A percentile compares a stretch with the other conserved stretches of the same genome.
phyloP scores from a whole-genome alignment of 2,113 vertebrate genomes.

The Lepisosteus oculatus region DNA sequence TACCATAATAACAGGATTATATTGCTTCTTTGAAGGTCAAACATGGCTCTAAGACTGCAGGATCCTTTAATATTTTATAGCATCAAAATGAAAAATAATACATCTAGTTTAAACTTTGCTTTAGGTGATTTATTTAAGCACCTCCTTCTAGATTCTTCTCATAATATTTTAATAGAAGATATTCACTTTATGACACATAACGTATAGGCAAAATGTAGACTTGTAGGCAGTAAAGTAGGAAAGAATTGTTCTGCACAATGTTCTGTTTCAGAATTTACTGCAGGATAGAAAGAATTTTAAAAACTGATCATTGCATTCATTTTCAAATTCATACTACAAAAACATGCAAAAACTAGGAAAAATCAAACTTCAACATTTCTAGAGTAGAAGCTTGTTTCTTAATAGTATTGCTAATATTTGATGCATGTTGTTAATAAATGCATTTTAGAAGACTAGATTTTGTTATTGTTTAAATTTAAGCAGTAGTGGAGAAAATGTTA shows the following conservation, averaged over 20 bases:
- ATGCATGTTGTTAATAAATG: neutral
- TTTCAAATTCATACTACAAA: no score
- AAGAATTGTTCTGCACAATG: no score
- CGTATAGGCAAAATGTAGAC: no score
- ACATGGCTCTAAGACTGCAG: slow-evolving; percentile 42
- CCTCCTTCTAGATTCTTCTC: slow-evolving; percentile 29
- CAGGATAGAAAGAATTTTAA: no score
- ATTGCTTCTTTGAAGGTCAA: slow-evolving; percentile 61
- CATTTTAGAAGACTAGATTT: neutral
- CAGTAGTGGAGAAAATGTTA: no score
- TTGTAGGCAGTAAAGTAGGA: no score
- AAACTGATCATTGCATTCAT: no score
- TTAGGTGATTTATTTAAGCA: slow-evolving; percentile 45
- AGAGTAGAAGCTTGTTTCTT: neutral
- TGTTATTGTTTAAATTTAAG: neutral
- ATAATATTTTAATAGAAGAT: slow-evolving; percentile 32
- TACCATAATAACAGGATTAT: slow-evolving; percentile 59
- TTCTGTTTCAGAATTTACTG: no score
- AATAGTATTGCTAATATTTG: no score
- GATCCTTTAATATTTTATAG: slow-evolving; percentile 68
- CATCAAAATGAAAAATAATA: slow-evolving; percentile 63
- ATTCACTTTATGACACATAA: slow-evolving; percentile 4
- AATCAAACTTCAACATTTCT: no score
- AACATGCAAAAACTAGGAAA: no score
- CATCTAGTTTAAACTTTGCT: slow-evolving; percentile 61